phyloP scores from a whole-genome alignment of 2,797 vertebrate genomes.

The Nannoperca obscura region DNA sequence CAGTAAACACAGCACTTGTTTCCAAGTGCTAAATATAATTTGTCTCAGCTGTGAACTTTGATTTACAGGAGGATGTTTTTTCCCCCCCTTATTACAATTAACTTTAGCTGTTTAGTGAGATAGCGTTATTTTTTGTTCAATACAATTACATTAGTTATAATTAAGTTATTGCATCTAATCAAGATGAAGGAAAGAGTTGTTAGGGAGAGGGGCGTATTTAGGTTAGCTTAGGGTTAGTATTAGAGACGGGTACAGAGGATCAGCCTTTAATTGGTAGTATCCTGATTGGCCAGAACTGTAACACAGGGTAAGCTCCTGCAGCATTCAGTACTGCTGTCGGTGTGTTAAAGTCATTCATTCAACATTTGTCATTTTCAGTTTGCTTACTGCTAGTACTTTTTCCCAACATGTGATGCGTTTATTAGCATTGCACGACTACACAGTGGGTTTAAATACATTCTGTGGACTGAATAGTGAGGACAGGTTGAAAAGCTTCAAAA shows the following conservation, averaged over 20 bases:
- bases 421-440: background rate
- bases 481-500: background rate
- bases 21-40: conserved; percentile 31
- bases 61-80: conserved; percentile 30
- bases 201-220: background rate
- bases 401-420: background rate
- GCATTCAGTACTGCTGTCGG: background rate
- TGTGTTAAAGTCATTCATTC: background rate
- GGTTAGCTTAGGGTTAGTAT: conserved; percentile 5
- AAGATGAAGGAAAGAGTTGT: conserved; percentile 9
- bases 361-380: background rate
- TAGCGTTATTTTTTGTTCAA: conserved; percentile 16
- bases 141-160: conserved; percentile 46
- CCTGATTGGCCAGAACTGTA: background rate
- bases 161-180: conserved; percentile 28
- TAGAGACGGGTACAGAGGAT: background rate
- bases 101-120: conserved; percentile 23
- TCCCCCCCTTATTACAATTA: conserved; percentile 23
- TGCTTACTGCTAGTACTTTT: background rate
- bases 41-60: conserved; percentile 12
- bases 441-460: conserved; percentile 15
- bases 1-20: conserved; percentile 30
- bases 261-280: background rate
- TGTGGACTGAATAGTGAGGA: background rate
- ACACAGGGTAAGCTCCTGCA: background rate